Evolutionary conservation across 1,140 invertebrate species (phyloP).

Genomic region (Microplitis mediator): DNA sequence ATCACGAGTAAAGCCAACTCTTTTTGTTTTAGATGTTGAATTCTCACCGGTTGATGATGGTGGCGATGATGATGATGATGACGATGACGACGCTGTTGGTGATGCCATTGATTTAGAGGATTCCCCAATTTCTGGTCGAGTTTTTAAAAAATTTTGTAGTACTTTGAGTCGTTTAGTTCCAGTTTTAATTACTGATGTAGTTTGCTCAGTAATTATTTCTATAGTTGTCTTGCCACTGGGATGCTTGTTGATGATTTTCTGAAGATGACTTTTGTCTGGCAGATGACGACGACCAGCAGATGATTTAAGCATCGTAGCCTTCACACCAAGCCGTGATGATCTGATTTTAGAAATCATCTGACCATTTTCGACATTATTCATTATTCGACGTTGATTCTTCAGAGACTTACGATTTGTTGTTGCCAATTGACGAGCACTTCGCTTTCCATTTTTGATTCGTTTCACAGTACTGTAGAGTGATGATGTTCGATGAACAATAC

Average conservation of each 20-base stretch:
- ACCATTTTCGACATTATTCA: slow-evolving; percentile 37
- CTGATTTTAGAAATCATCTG: slow-evolving; percentile 35
- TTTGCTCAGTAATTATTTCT: slow-evolving; percentile 37
- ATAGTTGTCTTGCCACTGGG: slow-evolving; percentile 5
- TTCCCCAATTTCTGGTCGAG: slow-evolving; percentile 38
- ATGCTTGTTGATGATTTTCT: slow-evolving; percentile 3
- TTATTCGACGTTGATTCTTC: slow-evolving; percentile 38
- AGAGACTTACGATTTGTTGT: slow-evolving; percentile 37
- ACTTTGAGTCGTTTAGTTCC: slow-evolving; percentile 52
- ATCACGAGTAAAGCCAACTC: slow-evolving; percentile 35
- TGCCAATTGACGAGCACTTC: not conserved
- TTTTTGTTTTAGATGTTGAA: not conserved
- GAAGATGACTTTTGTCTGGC: slow-evolving; percentile 5
- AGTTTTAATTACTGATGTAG: slow-evolving; percentile 41
- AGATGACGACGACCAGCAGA: slow-evolving; percentile 16
- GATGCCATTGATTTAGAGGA: slow-evolving; percentile 29
- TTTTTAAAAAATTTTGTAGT: slow-evolving; percentile 34
- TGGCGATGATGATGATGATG: no score
- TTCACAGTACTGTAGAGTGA: slow-evolving; percentile 26
- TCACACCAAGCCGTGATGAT: slow-evolving; percentile 31
- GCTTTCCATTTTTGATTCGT: slow-evolving; percentile 24
- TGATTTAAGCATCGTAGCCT: slow-evolving; percentile 32
- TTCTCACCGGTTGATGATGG: slow-evolving; percentile 5
- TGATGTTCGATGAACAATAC: slow-evolving; percentile 5
- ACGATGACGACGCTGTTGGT: no score